A percentile compares a stretch with the other conserved stretches of the same genome.
Evolutionary conservation across 2,797 vertebrate species (phyloP).

Genomic region (Phalanger gymnotis): DNA sequence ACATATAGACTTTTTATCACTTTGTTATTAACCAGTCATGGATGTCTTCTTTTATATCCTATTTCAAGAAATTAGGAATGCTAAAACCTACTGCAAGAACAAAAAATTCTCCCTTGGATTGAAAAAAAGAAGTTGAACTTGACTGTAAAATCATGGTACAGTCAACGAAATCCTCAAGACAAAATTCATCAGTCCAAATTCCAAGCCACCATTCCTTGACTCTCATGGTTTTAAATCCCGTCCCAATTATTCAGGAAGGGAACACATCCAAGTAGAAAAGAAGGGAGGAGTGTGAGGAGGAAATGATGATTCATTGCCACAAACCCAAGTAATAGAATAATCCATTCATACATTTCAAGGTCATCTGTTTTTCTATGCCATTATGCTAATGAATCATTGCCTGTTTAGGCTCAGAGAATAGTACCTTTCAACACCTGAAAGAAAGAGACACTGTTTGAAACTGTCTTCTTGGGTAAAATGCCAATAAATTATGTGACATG

Average conservation of each 20-base stretch:
- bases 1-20: background rate
- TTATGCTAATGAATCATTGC: slow-evolving; percentile 81
- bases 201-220: slow-evolving; percentile 31
- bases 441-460: slow-evolving; percentile 78
- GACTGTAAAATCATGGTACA: slow-evolving; percentile 34
- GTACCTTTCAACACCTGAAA: slow-evolving; percentile 70
- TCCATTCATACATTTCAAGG: slow-evolving; percentile 78
- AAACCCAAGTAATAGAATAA: slow-evolving; percentile 73
- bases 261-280: slow-evolving; percentile 59
- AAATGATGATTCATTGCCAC: slow-evolving; percentile 76
- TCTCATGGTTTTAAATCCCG: slow-evolving; percentile 38
- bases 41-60: background rate
- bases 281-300: slow-evolving; percentile 65
- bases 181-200: slow-evolving; percentile 31
- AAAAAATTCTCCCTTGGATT: background rate
- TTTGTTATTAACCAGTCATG: background rate
- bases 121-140: slow-evolving; percentile 37
- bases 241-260: slow-evolving; percentile 63
- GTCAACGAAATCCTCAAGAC: slow-evolving; percentile 24
- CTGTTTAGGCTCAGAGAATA: slow-evolving; percentile 77
- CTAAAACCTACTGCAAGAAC: background rate
- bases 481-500: slow-evolving; percentile 74
- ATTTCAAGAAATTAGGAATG: slow-evolving; percentile 30
- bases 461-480: slow-evolving; percentile 62
- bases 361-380: slow-evolving; percentile 78